phyloP scores from a whole-genome alignment of 2,797 vertebrate genomes.

The Tinamus major region DNA sequence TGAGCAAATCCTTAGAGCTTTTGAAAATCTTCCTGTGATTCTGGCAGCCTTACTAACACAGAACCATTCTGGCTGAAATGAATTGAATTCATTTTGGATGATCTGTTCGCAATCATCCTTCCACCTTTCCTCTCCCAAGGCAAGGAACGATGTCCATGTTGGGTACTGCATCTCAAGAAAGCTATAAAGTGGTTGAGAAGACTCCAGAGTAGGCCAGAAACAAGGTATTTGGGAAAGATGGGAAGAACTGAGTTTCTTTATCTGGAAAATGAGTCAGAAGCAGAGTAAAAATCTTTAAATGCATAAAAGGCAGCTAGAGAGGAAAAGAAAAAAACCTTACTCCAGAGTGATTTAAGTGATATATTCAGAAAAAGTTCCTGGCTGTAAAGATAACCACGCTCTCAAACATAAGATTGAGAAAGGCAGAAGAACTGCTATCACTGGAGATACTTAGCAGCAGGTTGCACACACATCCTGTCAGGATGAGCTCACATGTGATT shows the following conservation, averaged over 20 bases:
- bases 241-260: conserved; percentile 7
- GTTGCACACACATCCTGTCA: neutral
- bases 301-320: neutral
- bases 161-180: neutral
- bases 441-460: neutral
- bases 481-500: neutral
- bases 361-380: neutral
- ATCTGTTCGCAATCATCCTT: neutral
- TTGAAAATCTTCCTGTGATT: neutral
- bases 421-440: neutral
- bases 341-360: neutral
- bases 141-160: neutral
- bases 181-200: neutral
- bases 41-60: neutral
- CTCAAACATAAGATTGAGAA: neutral
- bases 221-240: conserved; percentile 22
- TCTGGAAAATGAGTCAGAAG: neutral
- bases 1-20: neutral
- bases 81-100: neutral
- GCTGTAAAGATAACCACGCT: neutral
- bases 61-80: neutral
- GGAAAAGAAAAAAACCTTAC: neutral
- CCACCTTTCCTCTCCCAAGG: neutral
- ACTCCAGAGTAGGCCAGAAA: neutral
- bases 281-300: neutral